Percentiles rank a stretch among this genome's conserved stretches.
Evolutionary conservation across 2,888 invertebrate species (phyloP).

Genomic region (Rhingia rostrata): DNA sequence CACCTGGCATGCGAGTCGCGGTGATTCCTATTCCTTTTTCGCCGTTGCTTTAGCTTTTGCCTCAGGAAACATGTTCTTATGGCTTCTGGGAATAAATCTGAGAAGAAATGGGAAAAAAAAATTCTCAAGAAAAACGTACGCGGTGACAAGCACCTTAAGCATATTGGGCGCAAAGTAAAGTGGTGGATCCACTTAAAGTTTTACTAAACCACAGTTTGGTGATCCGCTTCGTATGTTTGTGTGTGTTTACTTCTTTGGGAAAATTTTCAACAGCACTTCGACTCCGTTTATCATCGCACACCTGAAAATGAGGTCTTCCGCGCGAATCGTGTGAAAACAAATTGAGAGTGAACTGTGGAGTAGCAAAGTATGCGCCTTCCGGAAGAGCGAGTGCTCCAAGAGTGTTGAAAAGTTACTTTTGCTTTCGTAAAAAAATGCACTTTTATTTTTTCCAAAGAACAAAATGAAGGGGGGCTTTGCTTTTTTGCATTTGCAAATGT

Average conservation of each 20-base stretch:
- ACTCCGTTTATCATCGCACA: conserved; percentile 52
- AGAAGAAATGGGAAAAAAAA: conserved; percentile 13
- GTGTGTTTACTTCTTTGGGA: conserved; percentile 27
- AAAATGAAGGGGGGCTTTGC: neutral
- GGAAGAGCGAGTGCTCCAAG: conserved; percentile 26
- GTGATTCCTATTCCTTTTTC: conserved; percentile 40
- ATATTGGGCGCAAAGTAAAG: conserved; percentile 33
- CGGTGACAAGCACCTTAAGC: conserved; percentile 46
- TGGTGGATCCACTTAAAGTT: conserved; percentile 65
- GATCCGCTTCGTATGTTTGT: conserved; percentile 16
- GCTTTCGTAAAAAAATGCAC: conserved; percentile 45
- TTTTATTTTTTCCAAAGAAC: neutral
- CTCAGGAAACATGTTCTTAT: conserved; percentile 51
- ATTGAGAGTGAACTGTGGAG: conserved; percentile 8
- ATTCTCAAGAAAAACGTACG: conserved; percentile 6
- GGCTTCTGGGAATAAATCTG: neutral
- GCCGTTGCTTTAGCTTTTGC: neutral
- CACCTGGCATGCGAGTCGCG: conserved; percentile 51
- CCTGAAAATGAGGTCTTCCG: conserved; percentile 63
- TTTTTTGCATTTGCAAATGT: conserved; percentile 37
- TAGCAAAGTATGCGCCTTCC: conserved; percentile 1
- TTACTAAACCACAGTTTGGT: conserved; percentile 21
- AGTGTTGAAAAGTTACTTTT: conserved; percentile 70
- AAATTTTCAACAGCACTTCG: conserved; percentile 47
- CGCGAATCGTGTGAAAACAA: conserved; percentile 38